Evolutionary conservation across 2,888 invertebrate species (phyloP).

Genomic region (Drosophila rubida): DNA sequence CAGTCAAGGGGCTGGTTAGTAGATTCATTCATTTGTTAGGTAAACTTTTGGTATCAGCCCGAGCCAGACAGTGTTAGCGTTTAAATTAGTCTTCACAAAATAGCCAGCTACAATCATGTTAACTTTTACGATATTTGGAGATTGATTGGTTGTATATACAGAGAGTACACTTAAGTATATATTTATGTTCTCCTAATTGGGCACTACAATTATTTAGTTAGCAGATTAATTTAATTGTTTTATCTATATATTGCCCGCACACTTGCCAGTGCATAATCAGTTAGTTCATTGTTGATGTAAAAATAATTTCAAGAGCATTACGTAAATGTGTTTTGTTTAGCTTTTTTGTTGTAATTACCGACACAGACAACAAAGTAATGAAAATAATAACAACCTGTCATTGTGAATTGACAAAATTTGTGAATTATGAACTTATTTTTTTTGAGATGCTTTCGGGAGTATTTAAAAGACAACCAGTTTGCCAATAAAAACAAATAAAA

Average conservation of each 20-base stretch:
- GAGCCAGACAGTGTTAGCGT: not conserved
- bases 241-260: conserved; percentile 25
- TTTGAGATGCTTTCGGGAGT: conserved; percentile 37
- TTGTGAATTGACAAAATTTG: conserved; percentile 7
- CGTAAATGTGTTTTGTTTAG: conserved; percentile 20
- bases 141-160: not conserved
- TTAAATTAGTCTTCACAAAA: not conserved
- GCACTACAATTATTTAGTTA: conserved; percentile 13
- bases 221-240: conserved; percentile 19
- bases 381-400: conserved; percentile 15
- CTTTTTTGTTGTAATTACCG: conserved; percentile 12
- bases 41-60: conserved; percentile 37
- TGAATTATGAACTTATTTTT: conserved; percentile 23
- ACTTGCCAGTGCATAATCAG: conserved; percentile 32
- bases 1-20: not conserved
- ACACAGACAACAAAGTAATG: conserved; percentile 12
- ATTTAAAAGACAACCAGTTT: conserved; percentile 15
- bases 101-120: not conserved
- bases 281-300: conserved; percentile 32
- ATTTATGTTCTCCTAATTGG: conserved; percentile 7
- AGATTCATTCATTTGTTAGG: conserved; percentile 41
- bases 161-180: not conserved
- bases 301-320: conserved; percentile 21
- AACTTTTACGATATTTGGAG: not conserved
- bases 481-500: conserved; percentile 15